These are phyloP conservation scores for Mesoclemmys tuberculata DNA, from an alignment of 2,113 vertebrate species.

Conservation along the genomic window DNA sequence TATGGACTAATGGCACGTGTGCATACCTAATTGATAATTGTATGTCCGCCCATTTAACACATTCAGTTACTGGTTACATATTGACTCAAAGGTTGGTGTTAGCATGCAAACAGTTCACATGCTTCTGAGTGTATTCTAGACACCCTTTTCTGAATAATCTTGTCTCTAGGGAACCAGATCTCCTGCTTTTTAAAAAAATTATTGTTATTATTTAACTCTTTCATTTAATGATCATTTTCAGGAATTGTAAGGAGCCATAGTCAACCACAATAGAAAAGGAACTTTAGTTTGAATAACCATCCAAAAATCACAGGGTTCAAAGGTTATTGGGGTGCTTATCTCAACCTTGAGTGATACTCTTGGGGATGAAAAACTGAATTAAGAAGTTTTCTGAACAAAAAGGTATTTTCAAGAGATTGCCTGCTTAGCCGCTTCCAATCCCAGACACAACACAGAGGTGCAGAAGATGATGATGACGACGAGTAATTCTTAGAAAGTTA, in stretches of 20 bases:
- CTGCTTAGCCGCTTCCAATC: neutral
- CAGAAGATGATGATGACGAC: neutral
- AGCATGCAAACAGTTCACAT: neutral
- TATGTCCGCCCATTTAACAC: neutral
- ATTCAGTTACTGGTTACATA: neutral
- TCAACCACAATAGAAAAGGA: neutral
- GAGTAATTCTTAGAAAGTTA: neutral
- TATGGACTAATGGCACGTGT: neutral
- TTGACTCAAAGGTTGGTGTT: neutral
- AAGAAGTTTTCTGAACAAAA: neutral
- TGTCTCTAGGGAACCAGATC: neutral
- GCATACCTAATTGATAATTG: neutral
- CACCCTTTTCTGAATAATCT: neutral
- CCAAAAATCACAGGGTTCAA: neutral
- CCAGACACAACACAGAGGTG: neutral
- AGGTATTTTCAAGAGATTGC: neutral
- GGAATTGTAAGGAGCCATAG: neutral
- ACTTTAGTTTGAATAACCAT: neutral
- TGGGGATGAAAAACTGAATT: neutral
- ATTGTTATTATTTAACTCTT: neutral
- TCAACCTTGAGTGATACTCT: neutral
- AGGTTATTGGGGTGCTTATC: neutral
- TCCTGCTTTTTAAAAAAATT: neutral
- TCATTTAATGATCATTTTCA: neutral
- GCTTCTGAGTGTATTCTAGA: neutral